Evolutionary conservation across 92 coral and sea anemone genomes (phyloP).

Genomic region (Bergia puertoricense): DNA sequence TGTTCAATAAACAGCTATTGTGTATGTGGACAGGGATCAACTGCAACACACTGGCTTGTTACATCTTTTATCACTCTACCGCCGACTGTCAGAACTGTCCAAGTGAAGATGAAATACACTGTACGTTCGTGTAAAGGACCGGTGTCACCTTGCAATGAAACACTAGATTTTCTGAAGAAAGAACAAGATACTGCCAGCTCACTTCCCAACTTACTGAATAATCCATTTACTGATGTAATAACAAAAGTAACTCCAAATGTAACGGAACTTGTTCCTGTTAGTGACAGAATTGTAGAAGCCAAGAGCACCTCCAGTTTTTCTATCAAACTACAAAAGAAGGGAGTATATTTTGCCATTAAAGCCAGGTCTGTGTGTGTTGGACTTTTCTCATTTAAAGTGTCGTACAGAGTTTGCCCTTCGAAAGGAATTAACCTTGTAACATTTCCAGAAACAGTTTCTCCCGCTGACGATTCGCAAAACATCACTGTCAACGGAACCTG

Average conservation of each 20-base stretch:
- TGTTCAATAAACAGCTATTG: too few relatives aligned
- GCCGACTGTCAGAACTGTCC: neutral
- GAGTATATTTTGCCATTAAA: neutral
- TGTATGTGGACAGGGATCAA: neutral
- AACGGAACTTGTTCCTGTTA: neutral
- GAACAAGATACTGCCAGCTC: neutral
- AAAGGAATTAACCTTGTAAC: constrained; percentile 1
- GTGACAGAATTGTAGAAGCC: neutral
- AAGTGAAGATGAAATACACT: neutral
- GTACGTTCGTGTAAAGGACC: neutral
- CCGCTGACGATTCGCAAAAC: neutral
- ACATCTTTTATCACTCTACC: neutral
- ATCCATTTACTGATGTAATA: neutral
- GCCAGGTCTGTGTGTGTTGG: neutral
- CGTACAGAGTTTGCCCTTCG: neutral
- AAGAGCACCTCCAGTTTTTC: neutral
- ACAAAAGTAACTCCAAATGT: neutral
- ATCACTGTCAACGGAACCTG: constrained; percentile 11
- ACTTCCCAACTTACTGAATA: neutral
- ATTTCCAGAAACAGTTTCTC: constrained; percentile 6
- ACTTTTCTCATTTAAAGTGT: constrained; percentile 5
- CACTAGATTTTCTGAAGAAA: neutral
- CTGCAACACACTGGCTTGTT: neutral
- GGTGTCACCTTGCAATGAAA: neutral
- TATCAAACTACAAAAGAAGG: neutral